Conservation (phyloP, 2,888 invertebrate genomes). For the Amphiduros pacificus region DNA sequence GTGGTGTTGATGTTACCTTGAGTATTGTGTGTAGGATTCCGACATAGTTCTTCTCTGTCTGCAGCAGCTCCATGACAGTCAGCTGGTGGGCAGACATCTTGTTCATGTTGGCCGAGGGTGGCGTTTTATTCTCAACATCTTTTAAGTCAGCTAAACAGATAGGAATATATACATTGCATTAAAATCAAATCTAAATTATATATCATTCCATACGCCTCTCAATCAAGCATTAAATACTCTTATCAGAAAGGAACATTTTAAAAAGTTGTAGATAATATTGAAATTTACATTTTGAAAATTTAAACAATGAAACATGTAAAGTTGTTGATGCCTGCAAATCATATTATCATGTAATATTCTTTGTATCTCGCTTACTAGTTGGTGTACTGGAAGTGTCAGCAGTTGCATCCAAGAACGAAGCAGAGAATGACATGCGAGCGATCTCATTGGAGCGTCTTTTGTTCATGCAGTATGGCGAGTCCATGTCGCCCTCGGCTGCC, state of each 20-base stretch:
- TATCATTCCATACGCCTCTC: too few relatives aligned
- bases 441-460: conserved; percentile 87
- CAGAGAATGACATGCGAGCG: conserved; percentile 80
- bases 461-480: conserved; percentile 67
- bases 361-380: not conserved
- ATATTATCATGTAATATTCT: too few relatives aligned
- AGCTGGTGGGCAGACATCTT: conserved; percentile 41
- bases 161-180: too few relatives aligned
- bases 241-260: too few relatives aligned
- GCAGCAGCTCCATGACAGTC: conserved; percentile 74
- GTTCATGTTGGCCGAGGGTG: not conserved
- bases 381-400: conserved; percentile 37
- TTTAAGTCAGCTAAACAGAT: too few relatives aligned
- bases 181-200: too few relatives aligned
- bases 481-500: conserved; percentile 58
- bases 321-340: too few relatives aligned
- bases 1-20: too few relatives aligned
- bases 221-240: too few relatives aligned
- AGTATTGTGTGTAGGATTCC: conserved; percentile 91
- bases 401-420: conserved; percentile 87
- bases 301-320: too few relatives aligned
- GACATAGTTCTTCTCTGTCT: conserved; percentile 97
- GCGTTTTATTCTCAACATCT: not conserved
- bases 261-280: too few relatives aligned
- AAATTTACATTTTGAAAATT: too few relatives aligned